Evolutionary conservation across 2,113 vertebrate genomes (phyloP).

Genomic region (Sardina pilchardus): DNA sequence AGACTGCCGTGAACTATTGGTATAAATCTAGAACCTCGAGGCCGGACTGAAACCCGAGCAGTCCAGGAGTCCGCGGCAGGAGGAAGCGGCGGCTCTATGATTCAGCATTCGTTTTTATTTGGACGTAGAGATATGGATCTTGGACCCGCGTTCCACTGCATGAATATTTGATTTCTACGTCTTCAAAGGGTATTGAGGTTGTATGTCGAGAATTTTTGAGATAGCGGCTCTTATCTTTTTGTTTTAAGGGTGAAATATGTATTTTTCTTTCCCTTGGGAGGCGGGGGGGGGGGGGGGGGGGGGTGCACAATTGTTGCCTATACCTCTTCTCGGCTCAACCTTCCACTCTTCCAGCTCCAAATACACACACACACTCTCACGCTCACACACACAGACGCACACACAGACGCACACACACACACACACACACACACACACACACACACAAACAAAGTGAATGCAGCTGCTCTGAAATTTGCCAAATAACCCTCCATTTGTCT

Average conservation of each 20-base stretch:
- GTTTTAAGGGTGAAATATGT: too few relatives aligned
- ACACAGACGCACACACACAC: not conserved
- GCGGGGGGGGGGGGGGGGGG: too few relatives aligned
- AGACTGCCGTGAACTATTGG: too few relatives aligned
- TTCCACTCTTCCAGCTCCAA: too few relatives aligned
- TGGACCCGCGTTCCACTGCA: not conserved
- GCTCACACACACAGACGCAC: not conserved
- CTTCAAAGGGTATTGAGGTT: not conserved
- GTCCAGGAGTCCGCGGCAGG: not conserved
- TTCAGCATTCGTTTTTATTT: not conserved
- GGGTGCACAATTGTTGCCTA: not conserved
- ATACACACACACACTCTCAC: not conserved
- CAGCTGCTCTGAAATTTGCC: not conserved
- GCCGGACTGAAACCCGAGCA: not conserved
- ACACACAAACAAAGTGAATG: not conserved
- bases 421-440: not conserved
- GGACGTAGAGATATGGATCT: not conserved
- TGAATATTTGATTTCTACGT: not conserved
- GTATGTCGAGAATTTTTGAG: not conserved
- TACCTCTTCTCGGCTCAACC: too few relatives aligned
- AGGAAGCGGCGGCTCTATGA: not conserved
- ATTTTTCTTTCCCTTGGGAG: not conserved
- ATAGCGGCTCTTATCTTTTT: too few relatives aligned
- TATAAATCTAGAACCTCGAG: too few relatives aligned
- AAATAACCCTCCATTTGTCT: slow-evolving; percentile 14